Evolutionary conservation across 2,888 invertebrate genomes (phyloP), one percentile per base, ranked within the genome.

Genomic region (Synanthedon andrenaeformis): DNA sequence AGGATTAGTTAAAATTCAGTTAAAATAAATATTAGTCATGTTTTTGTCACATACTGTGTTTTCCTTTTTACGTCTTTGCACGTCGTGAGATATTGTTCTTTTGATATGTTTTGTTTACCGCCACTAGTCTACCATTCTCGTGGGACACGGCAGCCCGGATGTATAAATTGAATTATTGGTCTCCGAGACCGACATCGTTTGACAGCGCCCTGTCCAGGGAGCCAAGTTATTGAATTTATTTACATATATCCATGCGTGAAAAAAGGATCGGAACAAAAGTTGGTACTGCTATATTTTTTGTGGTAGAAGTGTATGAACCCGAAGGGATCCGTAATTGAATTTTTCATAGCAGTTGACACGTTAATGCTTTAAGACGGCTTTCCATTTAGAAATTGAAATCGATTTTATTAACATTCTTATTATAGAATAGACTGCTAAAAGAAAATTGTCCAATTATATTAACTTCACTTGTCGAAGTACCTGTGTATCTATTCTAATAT

Each of bases 161-260:
- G 59, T 61, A 70, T 72, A 74, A 71, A 76, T 76, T 73, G 72
- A 73, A 75, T 76, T 75, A 76, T 74, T 66, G 66, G 59, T 56
- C 65, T 63, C 65, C 65, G 64, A 62, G 64, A 66, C 60, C 64
- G 56, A 61, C 65, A 61, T 57, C 62, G 69, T 67, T 68, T 70
- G 73, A 70, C 74, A 66, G 60, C 59, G 54, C n/a, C 42, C 19
- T 69, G 75, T 75, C 73, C 72, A 70, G 65, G 63, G 71, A 65
- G 57, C 64, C 52, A 60, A 69, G 64, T 76, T 76, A 76, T 76
- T 75, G 74, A 76, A 76, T 76, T 72, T 75, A 76, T 76, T 76
- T 76, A 74, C 76, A 74, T 74, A 66, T 53, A 55, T 59, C 66
- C 64, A 66, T 68, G 64, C 64, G 66, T 67, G 58, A 60, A 64